Percentiles rank a stretch among this genome's conserved stretches.
Evolutionary conservation across 2,888 invertebrate genomes (phyloP).

Genomic region (Emmelina monodactyla): DNA sequence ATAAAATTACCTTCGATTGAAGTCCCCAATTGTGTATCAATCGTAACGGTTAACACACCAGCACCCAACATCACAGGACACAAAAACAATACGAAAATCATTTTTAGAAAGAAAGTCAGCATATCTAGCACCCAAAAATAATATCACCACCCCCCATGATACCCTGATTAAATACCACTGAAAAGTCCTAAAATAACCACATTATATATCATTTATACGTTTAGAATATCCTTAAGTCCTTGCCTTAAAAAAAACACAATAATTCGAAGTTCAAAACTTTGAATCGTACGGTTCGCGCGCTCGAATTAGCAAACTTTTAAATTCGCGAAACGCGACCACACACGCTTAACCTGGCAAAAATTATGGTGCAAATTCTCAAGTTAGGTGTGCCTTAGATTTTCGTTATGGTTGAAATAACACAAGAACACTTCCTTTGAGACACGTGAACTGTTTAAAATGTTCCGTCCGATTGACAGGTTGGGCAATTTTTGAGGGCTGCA

Average conservation of each 20-base stretch:
- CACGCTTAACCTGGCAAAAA: conserved; percentile 45
- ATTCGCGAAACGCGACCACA: conserved; percentile 32
- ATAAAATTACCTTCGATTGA: conserved; percentile 47
- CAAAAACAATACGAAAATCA: conserved; percentile 40
- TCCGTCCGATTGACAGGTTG: conserved; percentile 24
- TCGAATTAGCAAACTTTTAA: conserved; percentile 19
- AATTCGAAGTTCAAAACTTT: too few species aligned
- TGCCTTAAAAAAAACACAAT: too few species aligned
- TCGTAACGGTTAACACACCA: conserved; percentile 46
- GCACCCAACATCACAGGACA: conserved; percentile 45
- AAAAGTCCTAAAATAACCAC: too few species aligned
- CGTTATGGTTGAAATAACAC: conserved; percentile 34
- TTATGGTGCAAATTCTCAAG: conserved; percentile 41
- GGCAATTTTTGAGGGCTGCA: conserved; percentile 1
- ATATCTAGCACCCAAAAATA: conserved; percentile 16
- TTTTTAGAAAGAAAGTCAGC: conserved; percentile 31
- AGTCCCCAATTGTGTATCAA: conserved; percentile 52
- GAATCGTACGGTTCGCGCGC: not conserved
- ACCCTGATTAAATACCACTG: too few species aligned
- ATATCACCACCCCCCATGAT: too few species aligned
- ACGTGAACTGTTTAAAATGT: conserved; percentile 43
- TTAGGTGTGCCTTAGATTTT: conserved; percentile 40
- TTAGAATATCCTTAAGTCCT: too few species aligned
- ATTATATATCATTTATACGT: too few species aligned
- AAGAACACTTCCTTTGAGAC: conserved; percentile 38